Percentiles rank a stretch among this genome's conserved stretches.
These are phyloP conservation scores for Balearica regulorum DNA, from an alignment of 2,797 vertebrate species.

Conservation along the genomic window DNA sequence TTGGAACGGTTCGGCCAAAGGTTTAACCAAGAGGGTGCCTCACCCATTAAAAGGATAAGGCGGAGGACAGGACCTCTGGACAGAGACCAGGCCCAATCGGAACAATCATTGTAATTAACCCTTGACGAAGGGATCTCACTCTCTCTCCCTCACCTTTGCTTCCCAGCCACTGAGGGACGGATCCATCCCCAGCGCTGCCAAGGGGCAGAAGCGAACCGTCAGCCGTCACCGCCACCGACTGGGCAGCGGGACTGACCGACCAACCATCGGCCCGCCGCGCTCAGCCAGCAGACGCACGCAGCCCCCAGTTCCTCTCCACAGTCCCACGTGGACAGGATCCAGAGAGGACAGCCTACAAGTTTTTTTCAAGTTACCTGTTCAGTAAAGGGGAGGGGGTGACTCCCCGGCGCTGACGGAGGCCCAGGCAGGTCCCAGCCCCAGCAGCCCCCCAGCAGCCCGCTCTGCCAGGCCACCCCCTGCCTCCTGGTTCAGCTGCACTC, in stretches of 20 bases:
- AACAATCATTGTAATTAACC: neutral
- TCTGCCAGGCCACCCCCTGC: neutral
- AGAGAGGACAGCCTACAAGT: neutral
- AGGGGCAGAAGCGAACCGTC: neutral
- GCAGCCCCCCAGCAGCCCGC: neutral
- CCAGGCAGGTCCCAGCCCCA: fast-evolving
- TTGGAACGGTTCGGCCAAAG: neutral
- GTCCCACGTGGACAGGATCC: neutral
- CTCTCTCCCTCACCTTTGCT: neutral
- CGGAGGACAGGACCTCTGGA: neutral
- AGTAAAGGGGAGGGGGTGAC: neutral
- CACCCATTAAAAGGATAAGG: neutral
- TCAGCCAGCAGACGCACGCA: fast-evolving
- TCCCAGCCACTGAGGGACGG: neutral
- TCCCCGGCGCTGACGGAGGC: neutral
- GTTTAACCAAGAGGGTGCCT: neutral
- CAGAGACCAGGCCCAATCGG: no score
- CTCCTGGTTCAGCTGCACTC: neutral
- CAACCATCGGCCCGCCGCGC: fast-evolving
- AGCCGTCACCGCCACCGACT: fast-evolving
- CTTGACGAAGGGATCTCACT: neutral
- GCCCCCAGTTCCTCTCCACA: neutral
- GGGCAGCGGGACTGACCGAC: neutral
- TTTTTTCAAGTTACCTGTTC: neutral
- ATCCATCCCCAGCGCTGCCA: neutral